Percentiles rank a stretch among this genome's conserved stretches.
phyloP scores from a whole-genome alignment of 1,140 invertebrate species.

The Charaxes varanes region DNA sequence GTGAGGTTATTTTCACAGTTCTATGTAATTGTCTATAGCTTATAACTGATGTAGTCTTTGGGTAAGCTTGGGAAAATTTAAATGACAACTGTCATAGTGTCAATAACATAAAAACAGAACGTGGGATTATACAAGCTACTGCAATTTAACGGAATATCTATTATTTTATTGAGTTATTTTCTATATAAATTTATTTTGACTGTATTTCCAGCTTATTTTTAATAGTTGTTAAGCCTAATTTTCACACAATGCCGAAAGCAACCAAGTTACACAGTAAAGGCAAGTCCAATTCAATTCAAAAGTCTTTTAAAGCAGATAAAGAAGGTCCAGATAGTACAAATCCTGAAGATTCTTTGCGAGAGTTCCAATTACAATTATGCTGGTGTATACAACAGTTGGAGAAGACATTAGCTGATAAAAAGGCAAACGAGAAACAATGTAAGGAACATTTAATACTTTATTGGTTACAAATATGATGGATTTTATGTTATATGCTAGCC shows the following conservation, averaged over 20 bases:
- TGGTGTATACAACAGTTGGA: constrained; percentile 86
- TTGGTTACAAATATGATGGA: background rate
- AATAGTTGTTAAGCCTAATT: background rate
- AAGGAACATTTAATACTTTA: constrained; percentile 23
- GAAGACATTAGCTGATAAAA: constrained; percentile 73
- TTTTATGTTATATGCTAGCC: background rate
- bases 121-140: constrained; percentile 9
- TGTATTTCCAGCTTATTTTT: no score
- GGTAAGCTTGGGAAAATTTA: background rate
- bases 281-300: constrained; percentile 52
- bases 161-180: no score
- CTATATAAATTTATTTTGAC: no score
- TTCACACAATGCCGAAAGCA: constrained; percentile 50
- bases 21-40: no score
- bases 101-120: constrained; percentile 24
- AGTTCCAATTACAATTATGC: constrained; percentile 82
- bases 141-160: no score
- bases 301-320: constrained; percentile 45
- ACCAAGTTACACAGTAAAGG: constrained; percentile 61
- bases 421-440: constrained; percentile 79
- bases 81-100: constrained; percentile 9
- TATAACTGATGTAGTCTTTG: no score
- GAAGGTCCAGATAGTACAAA: constrained; percentile 34
- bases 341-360: constrained; percentile 74
- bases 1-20: no score